Base-by-base conservation (phyloP, 2,888 invertebrate genomes). In the Tupiocoris notatus region DNA sequence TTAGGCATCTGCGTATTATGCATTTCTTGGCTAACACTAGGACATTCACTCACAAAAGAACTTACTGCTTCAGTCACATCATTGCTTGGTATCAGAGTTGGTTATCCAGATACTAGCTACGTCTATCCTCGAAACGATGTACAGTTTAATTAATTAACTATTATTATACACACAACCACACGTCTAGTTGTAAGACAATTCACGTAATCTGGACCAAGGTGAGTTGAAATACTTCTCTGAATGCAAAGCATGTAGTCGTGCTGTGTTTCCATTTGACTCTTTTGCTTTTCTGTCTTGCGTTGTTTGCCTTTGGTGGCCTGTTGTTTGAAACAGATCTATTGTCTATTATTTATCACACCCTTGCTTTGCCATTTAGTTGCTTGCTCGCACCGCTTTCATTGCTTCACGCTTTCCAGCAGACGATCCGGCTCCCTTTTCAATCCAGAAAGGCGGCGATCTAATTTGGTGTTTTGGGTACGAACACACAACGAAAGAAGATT, bases 391-490 rank as follows among this genome's bases (percentile, higher is more conserved):
- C 39, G 39, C 39, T 39, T 39, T 39, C 39, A 12, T 12, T 39
- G 3, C 12, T 39, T 39, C 6, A 3, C 39, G 39, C 39, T 39
- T 39, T 39, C 39, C 39, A 39, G 39, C 39, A 39, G 39, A 39
- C 39, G 6, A 12, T 18, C 22, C 23, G 70, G 61, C 23, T 54
- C 24, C 22, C 18, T 73, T 57, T 25, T 21, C 39, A 62, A 63
- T 39, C 73, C 73, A 12, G 62, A 62, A 73, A 73, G 73, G 39
- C 73, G 73, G 20, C 63, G 54, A 1, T 73, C 73, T 1, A 17
- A 73, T 39, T 73, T 73, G 63, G 63, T 73, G 9, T 73, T 73
- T 54, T 73, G 73, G 73, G 58, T 73, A 7, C 73, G 39, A 17
- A 63, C 73, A 3, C 62, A 63, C 9, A 62, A 62, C 22, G 73